Evolutionary conservation across 2,888 invertebrate genomes (phyloP), one percentile per base, ranked within the genome.

Genomic region (Pyralis farinalis): DNA sequence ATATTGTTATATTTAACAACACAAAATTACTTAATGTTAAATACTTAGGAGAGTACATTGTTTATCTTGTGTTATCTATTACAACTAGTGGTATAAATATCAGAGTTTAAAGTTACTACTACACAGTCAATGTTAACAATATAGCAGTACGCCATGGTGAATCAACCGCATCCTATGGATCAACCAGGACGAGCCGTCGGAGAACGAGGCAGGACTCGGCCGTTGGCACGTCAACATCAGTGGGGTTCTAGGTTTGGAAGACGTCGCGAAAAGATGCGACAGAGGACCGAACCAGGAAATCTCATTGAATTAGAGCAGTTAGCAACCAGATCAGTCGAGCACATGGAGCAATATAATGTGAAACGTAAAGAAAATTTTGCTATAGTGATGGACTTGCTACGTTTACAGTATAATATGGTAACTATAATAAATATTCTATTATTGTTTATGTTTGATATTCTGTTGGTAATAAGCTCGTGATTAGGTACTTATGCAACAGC

Each of bases 331-430:
- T 43, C 69, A 7, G 67, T 74, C 0, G 34, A 49, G 2, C 41
- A 75, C 1, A 74, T 74, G 71, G 67, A 71, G 44, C 74, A 55
- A 40, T 54, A 71, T 40, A 44, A 41, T 1, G 47, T 55, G 0
- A 62, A 54, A 44, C 57, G 7, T 3, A 3, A 22, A 47, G 2
- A 65, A n/a, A n/a, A 66, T 40, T 70, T 55, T 37, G 27, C 50
- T 0, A 47, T 38, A 29, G 72, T 61, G 0, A 74, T 78, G 71
- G 72, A 71, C 37, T 52, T 75, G n/a, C 43, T 78, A 25, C 53
- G 80, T 29, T 42, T 50, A 9, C 71, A 77, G 45, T 69, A 75
- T 38, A 77, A 76, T 47, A 51, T 75, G 43, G 74, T 75, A 51
- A 66, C 49, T 61, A 46, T 12, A 34, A 20, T 29, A 34, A 34